These are phyloP conservation scores for Tribolium freemani DNA, from an alignment of 2,888 invertebrate species.

Conservation along the genomic window DNA sequence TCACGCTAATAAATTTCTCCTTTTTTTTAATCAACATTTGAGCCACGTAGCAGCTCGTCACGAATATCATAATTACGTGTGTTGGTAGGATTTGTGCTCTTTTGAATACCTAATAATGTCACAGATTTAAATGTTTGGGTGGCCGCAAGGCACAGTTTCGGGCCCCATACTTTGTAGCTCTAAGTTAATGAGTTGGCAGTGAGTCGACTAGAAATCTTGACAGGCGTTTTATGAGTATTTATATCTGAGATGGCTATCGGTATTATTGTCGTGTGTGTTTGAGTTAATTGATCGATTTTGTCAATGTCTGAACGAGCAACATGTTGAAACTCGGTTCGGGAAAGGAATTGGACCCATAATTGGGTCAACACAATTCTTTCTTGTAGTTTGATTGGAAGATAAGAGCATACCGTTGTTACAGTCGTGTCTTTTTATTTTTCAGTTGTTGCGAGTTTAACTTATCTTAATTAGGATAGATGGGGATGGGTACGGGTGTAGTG, in stretches of 20 bases:
- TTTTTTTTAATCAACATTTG: background rate
- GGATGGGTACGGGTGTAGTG: background rate
- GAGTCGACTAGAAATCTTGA: background rate
- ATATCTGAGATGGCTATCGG: background rate
- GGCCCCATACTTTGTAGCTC: background rate
- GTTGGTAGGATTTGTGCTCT: background rate
- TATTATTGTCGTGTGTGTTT: background rate
- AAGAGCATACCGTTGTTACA: background rate
- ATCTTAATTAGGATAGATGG: background rate
- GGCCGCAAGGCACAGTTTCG: background rate
- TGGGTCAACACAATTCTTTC: background rate
- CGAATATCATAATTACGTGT: background rate
- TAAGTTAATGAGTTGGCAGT: background rate
- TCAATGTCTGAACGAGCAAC: background rate
- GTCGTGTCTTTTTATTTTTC: background rate
- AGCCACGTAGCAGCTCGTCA: background rate
- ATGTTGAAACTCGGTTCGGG: background rate
- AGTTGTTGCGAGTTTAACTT: background rate
- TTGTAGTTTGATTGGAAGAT: conserved; percentile 1
- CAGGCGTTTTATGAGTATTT: background rate
- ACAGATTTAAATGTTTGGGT: background rate
- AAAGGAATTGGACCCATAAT: background rate
- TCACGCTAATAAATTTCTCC: background rate
- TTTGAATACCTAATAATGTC: background rate
- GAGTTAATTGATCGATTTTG: conserved; percentile 9